Percentiles rank a stretch among this genome's conserved stretches.
Evolutionary conservation across 2,113 vertebrate genomes (phyloP).

Genomic region (Benitochromis conjunctus): DNA sequence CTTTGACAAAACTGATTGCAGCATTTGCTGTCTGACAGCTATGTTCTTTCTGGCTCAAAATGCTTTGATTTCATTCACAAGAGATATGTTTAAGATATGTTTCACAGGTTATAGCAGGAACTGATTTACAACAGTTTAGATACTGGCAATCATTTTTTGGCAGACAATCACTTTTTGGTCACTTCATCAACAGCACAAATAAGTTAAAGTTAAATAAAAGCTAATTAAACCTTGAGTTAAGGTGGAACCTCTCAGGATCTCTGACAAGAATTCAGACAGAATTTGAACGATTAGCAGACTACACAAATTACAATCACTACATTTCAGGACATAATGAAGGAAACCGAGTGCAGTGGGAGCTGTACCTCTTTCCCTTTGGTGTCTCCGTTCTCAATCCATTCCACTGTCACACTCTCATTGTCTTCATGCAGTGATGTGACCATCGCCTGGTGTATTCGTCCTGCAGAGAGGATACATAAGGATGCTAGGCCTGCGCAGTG

Average conservation of each 20-base stretch:
- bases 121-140: background rate
- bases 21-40: background rate
- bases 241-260: background rate
- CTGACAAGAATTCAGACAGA: background rate
- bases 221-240: background rate
- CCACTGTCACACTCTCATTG: constrained; percentile 92
- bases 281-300: background rate
- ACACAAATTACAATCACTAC: background rate
- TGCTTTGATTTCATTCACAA: background rate
- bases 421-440: constrained; percentile 93
- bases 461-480: constrained; percentile 60
- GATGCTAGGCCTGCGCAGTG: background rate
- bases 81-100: background rate
- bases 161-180: background rate
- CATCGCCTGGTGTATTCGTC: constrained; percentile 96
- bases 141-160: background rate
- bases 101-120: background rate
- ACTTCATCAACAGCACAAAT: background rate
- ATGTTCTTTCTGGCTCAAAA: background rate
- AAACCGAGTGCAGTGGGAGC: background rate
- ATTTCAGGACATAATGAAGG: background rate
- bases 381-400: constrained; percentile 97
- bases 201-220: background rate
- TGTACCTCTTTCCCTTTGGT: constrained; percentile 95
- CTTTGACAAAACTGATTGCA: background rate